Evolutionary conservation across 2,113 vertebrate species (phyloP), one percentile per base, ranked within the genome.

Genomic region (Aplodontia rufa): DNA sequence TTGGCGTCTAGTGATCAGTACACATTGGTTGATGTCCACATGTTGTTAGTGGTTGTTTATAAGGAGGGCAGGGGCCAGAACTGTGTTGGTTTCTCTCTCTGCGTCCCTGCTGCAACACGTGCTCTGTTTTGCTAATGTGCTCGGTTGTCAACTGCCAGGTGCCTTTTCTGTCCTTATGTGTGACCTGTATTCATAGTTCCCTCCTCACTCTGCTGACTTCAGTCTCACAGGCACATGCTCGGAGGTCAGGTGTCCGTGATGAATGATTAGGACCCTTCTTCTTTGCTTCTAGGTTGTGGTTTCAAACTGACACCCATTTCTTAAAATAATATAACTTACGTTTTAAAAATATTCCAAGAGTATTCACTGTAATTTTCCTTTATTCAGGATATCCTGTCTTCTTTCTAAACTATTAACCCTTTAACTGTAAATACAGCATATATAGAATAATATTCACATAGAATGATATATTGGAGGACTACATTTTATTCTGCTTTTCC

Each of bases 11-110:
- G 3, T 13, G 2, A 26, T 74, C 30, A 74, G 58, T 20, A 12
- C 3, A 4, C 58, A 22, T 53, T 87, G 76, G 74, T 62, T 30
- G 32, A 75, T 37, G 35, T 62, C 72, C 11, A 4, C 35, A 13
- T 49, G 53, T 68, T 60, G 40, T 79, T 85, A 4, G 51, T 42
- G 68, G 20, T 72, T 82, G 58, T 55, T 86, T 16, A 0, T 71
- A 37, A n/a, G 79, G 24, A 45, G 51, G 32, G 37, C 37, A 37
- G 82, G 55, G 71, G 37, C 37, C n/a, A 51, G 89, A 92, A 4
- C 22, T 51, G 0, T 2, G 37, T 28, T 53, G 3, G 4, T 69
- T 26, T 58, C 71, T 45, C 30, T 51, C 17, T 0, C n/a, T 8
- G 19, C 28, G 20, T 49, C 40, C 74, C 42, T 51, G 85, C 8